Evolutionary conservation across 2,113 vertebrate species (phyloP).

Genomic region (Leucoraja erinaceus): DNA sequence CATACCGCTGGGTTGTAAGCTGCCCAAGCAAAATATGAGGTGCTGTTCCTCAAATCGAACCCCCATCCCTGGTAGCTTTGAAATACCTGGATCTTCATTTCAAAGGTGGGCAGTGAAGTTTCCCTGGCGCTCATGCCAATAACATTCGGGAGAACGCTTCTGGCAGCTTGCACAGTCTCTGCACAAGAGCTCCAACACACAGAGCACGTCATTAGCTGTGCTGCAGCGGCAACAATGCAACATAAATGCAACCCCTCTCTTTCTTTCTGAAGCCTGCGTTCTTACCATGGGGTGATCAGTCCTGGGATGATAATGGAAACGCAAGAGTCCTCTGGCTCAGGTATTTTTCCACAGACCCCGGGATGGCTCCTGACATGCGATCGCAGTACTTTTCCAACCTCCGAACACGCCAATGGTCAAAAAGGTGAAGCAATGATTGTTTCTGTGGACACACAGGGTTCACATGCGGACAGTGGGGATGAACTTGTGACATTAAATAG

Average conservation of each 20-base stretch:
- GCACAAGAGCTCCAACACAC: neutral
- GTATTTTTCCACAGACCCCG: neutral
- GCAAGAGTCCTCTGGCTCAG: neutral
- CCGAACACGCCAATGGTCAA: neutral
- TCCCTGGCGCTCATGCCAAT: neutral
- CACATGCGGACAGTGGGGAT: neutral
- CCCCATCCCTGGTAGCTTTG: neutral
- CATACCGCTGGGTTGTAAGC: no score
- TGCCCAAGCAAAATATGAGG: no score
- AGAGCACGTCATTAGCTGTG: neutral
- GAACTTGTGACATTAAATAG: neutral
- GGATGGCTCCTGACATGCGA: neutral
- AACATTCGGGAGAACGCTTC: neutral
- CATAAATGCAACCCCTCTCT: neutral
- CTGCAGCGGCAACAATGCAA: neutral
- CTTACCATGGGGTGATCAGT: neutral
- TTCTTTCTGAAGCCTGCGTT: no score
- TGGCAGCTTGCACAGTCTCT: no score
- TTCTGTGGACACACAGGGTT: constrained; percentile 14
- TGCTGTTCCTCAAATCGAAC: no score
- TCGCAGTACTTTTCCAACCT: neutral
- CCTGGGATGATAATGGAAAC: neutral
- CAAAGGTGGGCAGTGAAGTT: neutral
- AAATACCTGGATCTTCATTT: neutral
- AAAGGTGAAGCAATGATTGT: neutral